phyloP scores from a whole-genome alignment of 2,113 vertebrate species.

The Cygnus atratus region DNA sequence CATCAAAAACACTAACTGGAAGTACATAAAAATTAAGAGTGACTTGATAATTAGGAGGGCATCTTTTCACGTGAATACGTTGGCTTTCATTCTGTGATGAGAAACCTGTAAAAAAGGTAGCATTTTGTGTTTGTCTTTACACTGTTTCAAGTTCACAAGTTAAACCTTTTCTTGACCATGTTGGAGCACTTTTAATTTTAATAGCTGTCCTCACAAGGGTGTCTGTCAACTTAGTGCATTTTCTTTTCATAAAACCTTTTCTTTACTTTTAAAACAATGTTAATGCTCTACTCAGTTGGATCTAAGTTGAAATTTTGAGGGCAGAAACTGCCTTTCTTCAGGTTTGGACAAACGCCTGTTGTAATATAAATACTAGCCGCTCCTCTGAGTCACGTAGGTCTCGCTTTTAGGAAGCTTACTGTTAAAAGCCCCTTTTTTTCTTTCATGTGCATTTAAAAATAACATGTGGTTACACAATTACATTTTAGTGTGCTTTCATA shows the following conservation, averaged over 20 bases:
- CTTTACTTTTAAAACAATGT: not conserved
- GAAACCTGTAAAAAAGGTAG: not conserved
- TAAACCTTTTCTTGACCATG: not conserved
- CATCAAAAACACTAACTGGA: not conserved
- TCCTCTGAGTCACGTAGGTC: not conserved
- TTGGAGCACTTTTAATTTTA: not conserved
- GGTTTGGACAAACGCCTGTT: not conserved
- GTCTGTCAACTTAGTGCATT: not conserved
- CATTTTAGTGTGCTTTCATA: accelerated
- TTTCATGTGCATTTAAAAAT: not conserved
- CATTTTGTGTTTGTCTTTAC: not conserved
- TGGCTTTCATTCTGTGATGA: not conserved
- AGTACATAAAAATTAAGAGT: not conserved
- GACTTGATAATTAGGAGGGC: not conserved
- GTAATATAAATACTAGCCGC: not conserved
- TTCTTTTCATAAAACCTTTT: not conserved
- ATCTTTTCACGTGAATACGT: not conserved
- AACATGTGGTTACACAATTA: not conserved
- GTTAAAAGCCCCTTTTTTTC: not conserved
- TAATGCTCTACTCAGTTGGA: not conserved
- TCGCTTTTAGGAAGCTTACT: not conserved
- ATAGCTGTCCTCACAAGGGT: not conserved
- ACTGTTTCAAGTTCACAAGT: not conserved
- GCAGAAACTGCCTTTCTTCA: not conserved
- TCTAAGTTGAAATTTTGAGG: not conserved